Percentiles rank a stretch among this genome's conserved stretches.
Evolutionary conservation across 2,113 vertebrate genomes (phyloP).

Genomic region (Stictonetta naevosa): DNA sequence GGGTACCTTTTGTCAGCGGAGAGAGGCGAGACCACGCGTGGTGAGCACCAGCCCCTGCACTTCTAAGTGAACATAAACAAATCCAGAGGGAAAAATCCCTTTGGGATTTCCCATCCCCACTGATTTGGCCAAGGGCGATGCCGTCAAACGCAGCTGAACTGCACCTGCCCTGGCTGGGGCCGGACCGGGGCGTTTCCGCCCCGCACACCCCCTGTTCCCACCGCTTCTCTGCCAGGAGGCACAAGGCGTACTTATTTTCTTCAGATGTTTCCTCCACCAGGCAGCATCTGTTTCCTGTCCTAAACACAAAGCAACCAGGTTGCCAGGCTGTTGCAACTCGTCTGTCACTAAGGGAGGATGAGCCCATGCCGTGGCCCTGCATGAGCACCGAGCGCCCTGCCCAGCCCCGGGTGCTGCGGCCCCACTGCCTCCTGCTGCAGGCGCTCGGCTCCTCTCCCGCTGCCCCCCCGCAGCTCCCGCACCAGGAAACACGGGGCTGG

Average conservation of each 20-base stretch:
- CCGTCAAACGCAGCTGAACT: background rate
- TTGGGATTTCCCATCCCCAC: background rate
- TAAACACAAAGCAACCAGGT: background rate
- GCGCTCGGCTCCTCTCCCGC: background rate
- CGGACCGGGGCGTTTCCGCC: rapidly evolving
- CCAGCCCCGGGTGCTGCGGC: background rate
- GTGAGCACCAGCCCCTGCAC: background rate
- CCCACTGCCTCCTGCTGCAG: background rate
- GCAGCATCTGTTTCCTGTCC: conserved; percentile 74
- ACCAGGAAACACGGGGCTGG: background rate
- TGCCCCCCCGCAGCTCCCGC: background rate
- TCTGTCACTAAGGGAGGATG: background rate
- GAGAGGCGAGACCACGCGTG: background rate
- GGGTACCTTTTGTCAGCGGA: background rate
- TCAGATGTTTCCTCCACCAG: conserved; percentile 42
- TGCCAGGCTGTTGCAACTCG: background rate
- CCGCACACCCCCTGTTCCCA: background rate
- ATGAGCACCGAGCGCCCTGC: rapidly evolving
- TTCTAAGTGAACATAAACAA: background rate
- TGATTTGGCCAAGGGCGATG: background rate
- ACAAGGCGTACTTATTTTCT: background rate
- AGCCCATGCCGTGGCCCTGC: background rate
- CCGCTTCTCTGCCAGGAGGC: background rate
- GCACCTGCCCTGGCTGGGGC: background rate
- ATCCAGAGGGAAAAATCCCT: background rate